Evolutionary conservation across 2,888 invertebrate genomes (phyloP), one percentile per base, ranked within the genome.

Genomic region (Metallyticus violacea): DNA sequence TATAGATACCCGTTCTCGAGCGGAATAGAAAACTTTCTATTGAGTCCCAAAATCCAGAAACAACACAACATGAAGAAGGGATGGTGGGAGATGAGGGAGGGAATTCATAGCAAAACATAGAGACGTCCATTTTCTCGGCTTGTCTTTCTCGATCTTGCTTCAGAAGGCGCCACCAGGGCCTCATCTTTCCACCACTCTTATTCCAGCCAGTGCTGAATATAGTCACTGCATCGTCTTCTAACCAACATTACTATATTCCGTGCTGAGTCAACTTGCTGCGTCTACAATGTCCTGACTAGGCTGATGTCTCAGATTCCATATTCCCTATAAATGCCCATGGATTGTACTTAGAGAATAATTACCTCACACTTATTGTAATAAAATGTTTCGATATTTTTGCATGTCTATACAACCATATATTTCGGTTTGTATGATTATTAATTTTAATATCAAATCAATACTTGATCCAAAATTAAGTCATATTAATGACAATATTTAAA

Each of bases 41-140:
- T 87, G 88, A 88, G 86, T 88, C 88, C 84, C 40, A 82, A 85
- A 88, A 87, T 85, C 85, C 88, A 85, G 85, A 82, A 77, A 30
- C 78, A 78, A 78, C 77, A 28, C 85, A 40, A 81, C 26, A 27
- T 40, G n/a, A 78, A 28, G 7, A n/a, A 4, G 83, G n/a, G 40
- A 62, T 22, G 76, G 3, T 7, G 22, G 1, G 76, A 1, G 62
- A 25, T 15, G 83, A 22, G n/a, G 6, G 83, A 76, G 26, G 81
- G 77, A 77, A 27, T 4, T 77, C 76, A 76, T 30, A 15, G 30
- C 77, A 83, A 83, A 40, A 83, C 83, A 83, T 77, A 76, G 62
- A 25, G 77, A 80, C 85, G 87, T 85, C 87, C 87, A 85, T 87
- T 87, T 85, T 81, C 87, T 77, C 77, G 77, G 82, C 81, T 81